Evolutionary conservation across 2,888 invertebrate genomes (phyloP).

Genomic region (Halictus quadricinctus): DNA sequence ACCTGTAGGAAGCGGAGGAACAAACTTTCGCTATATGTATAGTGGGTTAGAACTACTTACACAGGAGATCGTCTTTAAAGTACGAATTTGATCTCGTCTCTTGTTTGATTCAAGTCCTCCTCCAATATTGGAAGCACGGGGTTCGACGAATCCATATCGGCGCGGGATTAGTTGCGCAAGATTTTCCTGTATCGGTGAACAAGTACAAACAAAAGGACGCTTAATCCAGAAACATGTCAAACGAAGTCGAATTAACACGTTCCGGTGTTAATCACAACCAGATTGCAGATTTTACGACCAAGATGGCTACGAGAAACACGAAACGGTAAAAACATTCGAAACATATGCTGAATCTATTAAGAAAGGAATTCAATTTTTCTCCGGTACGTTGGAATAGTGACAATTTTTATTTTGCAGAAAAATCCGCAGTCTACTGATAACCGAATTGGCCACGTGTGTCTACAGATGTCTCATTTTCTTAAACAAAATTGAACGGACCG

Average conservation of each 20-base stretch:
- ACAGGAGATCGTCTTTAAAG: neutral
- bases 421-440: no score
- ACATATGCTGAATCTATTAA: no score
- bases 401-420: no score
- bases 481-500: no score
- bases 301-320: no score
- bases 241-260: neutral
- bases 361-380: no score
- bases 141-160: neutral
- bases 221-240: neutral
- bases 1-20: neutral
- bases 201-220: neutral
- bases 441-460: no score
- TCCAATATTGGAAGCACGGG: neutral
- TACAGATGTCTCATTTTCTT: no score
- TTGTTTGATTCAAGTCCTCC: neutral
- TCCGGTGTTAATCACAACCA: no score
- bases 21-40: neutral
- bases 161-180: neutral
- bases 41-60: conserved; percentile 1
- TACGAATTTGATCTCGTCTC: neutral
- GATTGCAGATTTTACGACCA: neutral
- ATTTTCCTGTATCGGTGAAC: neutral
- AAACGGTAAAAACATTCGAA: no score
- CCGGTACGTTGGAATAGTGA: no score